Percentiles rank a stretch among this genome's conserved stretches.
phyloP scores from a whole-genome alignment of 2,888 invertebrate species.

The Leptopilina drosophilae region DNA sequence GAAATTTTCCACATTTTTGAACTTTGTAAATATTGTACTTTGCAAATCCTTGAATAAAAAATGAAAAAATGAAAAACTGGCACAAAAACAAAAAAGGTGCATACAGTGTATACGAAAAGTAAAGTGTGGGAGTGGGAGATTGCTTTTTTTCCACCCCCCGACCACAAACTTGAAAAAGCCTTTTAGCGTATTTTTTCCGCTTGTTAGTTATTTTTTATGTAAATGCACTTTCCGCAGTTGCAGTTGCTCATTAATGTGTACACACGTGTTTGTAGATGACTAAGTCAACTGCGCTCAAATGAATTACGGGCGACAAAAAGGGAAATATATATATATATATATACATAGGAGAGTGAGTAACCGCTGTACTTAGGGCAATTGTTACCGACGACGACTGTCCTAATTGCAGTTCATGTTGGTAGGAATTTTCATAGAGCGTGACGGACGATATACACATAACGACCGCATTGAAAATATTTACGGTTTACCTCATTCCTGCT shows the following conservation, averaged over 20 bases:
- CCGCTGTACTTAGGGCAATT: slow-evolving; percentile 30
- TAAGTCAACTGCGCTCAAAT: slow-evolving; percentile 23
- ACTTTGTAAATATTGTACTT: too few species aligned
- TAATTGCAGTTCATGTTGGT: slow-evolving; percentile 21
- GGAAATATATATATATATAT: too few species aligned
- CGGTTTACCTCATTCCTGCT: too few species aligned
- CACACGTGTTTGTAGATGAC: slow-evolving; percentile 34
- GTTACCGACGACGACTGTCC: slow-evolving; percentile 23
- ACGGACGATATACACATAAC: slow-evolving; percentile 5
- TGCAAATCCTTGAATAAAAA: too few species aligned
- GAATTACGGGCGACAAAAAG: slow-evolving; percentile 15
- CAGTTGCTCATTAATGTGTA: slow-evolving; percentile 33
- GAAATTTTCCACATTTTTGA: too few species aligned
- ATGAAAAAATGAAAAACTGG: too few species aligned
- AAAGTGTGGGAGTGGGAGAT: too few species aligned
- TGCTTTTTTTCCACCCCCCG: too few species aligned
- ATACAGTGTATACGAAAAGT: too few species aligned
- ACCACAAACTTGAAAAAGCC: not conserved
- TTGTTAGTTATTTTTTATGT: not conserved
- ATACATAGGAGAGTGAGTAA: slow-evolving; percentile 11
- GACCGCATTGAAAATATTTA: not conserved
- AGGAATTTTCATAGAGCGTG: slow-evolving; percentile 34
- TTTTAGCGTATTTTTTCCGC: not conserved
- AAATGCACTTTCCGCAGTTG: slow-evolving; percentile 24
- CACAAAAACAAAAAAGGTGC: too few species aligned